These are phyloP conservation scores for Enteromius paludinosus DNA, from an alignment of 2,797 vertebrate species.

Conservation along the genomic window DNA sequence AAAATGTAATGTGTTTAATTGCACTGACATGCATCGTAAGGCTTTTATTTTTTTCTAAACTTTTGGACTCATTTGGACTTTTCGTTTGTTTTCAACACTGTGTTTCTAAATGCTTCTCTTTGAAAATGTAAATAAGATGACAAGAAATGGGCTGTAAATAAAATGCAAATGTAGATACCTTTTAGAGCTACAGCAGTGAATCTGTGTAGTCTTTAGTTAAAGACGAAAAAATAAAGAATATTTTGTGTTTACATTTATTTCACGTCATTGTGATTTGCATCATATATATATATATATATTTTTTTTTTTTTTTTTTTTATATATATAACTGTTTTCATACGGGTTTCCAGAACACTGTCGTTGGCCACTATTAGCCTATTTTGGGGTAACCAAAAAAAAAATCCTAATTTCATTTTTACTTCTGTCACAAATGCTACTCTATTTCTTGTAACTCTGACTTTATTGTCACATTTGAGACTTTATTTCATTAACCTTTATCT, in stretches of 20 bases:
- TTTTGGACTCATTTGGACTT: constrained; percentile 88
- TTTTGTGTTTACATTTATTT: constrained; percentile 84
- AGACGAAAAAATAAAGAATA: constrained; percentile 83
- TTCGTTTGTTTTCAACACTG: constrained; percentile 87
- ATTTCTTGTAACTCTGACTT: neutral
- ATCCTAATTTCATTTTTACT: neutral
- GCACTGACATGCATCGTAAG: constrained; percentile 87
- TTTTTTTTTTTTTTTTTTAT: neutral
- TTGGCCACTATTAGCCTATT: neutral
- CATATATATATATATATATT: neutral
- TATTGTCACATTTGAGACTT: neutral
- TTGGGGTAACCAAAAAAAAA: neutral
- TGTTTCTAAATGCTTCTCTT: constrained; percentile 94
- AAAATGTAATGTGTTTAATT: constrained; percentile 85
- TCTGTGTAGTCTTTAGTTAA: constrained; percentile 95
- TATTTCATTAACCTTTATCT: neutral
- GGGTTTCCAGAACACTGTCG: neutral
- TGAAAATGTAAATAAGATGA: constrained; percentile 91
- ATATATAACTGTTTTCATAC: neutral
- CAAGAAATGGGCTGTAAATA: constrained; percentile 92
- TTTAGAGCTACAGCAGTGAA: constrained; percentile 92
- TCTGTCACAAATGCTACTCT: neutral
- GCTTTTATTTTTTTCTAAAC: constrained; percentile 83
- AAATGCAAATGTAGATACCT: constrained; percentile 97
- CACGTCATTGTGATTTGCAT: constrained; percentile 59